These are phyloP conservation scores for Xanthorhoe spadicearia DNA, from an alignment of 2,888 invertebrate genomes.

Conservation along the genomic window DNA sequence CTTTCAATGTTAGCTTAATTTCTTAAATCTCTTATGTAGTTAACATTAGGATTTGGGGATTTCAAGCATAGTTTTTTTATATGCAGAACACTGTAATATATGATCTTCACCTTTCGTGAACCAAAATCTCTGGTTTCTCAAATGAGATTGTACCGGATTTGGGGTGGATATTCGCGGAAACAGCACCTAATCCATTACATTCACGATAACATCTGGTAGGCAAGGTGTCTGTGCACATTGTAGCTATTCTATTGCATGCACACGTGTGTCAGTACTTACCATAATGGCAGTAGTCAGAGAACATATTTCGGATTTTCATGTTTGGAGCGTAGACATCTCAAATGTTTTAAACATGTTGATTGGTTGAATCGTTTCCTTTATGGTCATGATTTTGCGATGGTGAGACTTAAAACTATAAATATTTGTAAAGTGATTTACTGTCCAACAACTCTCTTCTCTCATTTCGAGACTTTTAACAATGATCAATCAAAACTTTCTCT, in stretches of 20 bases:
- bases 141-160: constrained; percentile 40
- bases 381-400: neutral
- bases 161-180: constrained; percentile 48
- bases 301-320: neutral
- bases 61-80: neutral
- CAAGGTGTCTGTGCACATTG: constrained; percentile 73
- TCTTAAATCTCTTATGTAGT: too few relatives aligned
- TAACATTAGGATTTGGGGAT: too few relatives aligned
- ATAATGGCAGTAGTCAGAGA: constrained; percentile 9
- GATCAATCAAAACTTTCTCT: too few relatives aligned
- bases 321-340: neutral
- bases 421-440: neutral
- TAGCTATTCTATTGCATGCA: constrained; percentile 58
- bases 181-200: constrained; percentile 57
- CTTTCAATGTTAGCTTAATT: too few relatives aligned
- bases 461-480: too few relatives aligned
- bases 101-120: neutral
- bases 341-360: neutral
- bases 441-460: too few relatives aligned
- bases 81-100: neutral
- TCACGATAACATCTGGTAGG: constrained; percentile 76
- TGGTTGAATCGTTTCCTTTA: neutral
- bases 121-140: neutral
- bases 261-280: constrained; percentile 54
- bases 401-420: neutral